Evolutionary conservation across 2,113 vertebrate genomes (phyloP).

Genomic region (Mugil cephalus): DNA sequence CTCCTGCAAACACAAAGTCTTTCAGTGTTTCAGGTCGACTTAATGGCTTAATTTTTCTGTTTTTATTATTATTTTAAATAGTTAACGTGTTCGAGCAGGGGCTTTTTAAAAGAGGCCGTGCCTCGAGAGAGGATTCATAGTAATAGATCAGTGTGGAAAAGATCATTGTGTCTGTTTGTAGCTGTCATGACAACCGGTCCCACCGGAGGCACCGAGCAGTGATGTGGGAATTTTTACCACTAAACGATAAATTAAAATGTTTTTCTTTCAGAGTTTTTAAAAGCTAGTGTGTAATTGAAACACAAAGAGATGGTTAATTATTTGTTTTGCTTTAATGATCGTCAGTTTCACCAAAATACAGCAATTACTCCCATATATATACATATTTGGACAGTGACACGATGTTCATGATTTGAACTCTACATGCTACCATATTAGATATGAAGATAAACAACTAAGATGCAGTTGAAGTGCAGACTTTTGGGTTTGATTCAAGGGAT

Average conservation of each 20-base stretch:
- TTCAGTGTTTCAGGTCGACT: not conserved
- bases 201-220: not conserved
- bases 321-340: too few relatives aligned
- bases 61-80: slow-evolving; percentile 3
- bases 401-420: too few relatives aligned
- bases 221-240: not conserved
- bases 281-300: slow-evolving; percentile 8
- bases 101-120: not conserved
- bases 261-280: slow-evolving; percentile 2
- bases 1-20: not conserved
- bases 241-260: not conserved
- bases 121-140: not conserved
- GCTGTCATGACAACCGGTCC: slow-evolving; percentile 45
- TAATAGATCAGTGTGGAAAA: not conserved
- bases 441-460: too few relatives aligned
- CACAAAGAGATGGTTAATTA: not conserved
- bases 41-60: not conserved
- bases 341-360: too few relatives aligned
- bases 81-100: not conserved
- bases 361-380: too few relatives aligned
- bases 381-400: too few relatives aligned
- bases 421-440: too few relatives aligned
- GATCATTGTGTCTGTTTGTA: slow-evolving; percentile 9
- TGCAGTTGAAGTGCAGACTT: too few relatives aligned
- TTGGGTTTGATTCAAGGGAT: too few relatives aligned